phyloP scores from a whole-genome alignment of 2,113 vertebrate genomes.

The Mus pahari region DNA sequence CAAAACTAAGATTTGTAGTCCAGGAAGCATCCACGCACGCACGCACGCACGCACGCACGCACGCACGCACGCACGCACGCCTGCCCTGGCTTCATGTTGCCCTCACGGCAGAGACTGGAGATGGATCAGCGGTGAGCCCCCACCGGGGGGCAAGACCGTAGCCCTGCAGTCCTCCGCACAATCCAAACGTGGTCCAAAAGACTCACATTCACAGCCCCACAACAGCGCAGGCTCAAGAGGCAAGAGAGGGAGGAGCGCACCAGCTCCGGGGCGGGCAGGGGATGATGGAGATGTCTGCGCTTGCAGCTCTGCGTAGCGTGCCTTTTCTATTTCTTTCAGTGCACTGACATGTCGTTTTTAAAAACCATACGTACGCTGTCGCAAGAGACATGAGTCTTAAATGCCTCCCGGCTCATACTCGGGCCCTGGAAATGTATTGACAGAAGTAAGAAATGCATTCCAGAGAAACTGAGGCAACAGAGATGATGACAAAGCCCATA shows the following conservation, averaged over 20 bases:
- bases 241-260: neutral
- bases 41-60: too few relatives aligned
- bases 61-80: too few relatives aligned
- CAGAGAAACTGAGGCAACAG: neutral
- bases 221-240: neutral
- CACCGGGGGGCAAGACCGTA: neutral
- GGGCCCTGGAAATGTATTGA: neutral
- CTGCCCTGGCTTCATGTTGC: neutral
- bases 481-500: neutral
- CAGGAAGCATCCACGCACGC: neutral
- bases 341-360: neutral
- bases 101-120: neutral
- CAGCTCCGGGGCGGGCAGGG: neutral
- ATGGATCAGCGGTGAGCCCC: neutral
- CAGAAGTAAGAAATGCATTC: neutral
- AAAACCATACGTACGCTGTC: neutral
- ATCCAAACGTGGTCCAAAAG: neutral
- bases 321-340: neutral
- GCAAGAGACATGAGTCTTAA: neutral
- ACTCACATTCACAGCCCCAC: neutral
- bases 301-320: neutral
- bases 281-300: neutral
- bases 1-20: too few relatives aligned
- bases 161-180: too few relatives aligned
- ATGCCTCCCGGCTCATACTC: fast-evolving